Conservation (phyloP, 2,888 invertebrate genomes). For the Seira sanloemensis region DNA sequence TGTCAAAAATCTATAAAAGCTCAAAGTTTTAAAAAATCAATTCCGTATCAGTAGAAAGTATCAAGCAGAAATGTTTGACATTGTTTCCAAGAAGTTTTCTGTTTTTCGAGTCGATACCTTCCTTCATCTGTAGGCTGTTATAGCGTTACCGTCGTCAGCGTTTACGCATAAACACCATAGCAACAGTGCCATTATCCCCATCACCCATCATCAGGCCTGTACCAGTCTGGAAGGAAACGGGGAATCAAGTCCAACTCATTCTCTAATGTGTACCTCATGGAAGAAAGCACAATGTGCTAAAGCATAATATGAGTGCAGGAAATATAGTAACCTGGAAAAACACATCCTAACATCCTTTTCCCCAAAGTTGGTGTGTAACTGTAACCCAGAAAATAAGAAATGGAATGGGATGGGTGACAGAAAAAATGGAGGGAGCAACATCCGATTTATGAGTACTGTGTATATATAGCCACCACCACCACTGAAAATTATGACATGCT, state of each 20-base stretch:
- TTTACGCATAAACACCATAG: slow-evolving; percentile 55
- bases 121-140: slow-evolving; percentile 44
- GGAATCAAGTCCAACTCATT: no score
- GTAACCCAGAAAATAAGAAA: slow-evolving; percentile 5
- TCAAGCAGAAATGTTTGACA: no score
- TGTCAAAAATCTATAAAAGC: no score
- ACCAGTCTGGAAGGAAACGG: no score
- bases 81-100: no score
- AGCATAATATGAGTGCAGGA: background rate
- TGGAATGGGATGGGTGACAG: slow-evolving; percentile 23
- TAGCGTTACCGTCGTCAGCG: slow-evolving; percentile 40
- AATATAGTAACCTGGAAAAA: no score
- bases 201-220: background rate
- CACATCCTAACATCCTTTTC: no score
- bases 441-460: slow-evolving; percentile 46
- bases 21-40: no score
- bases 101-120: slow-evolving; percentile 28
- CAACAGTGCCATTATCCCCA: background rate
- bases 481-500: slow-evolving; percentile 33
- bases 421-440: slow-evolving; percentile 50
- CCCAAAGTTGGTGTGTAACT: background rate
- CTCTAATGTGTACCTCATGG: no score
- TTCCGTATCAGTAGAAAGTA: no score
- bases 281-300: background rate
- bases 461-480: no score